A percentile compares a stretch with the other conserved stretches of the same genome.
phyloP scores from a whole-genome alignment of 2,113 vertebrate species.

The Lophochroa leadbeateri region DNA sequence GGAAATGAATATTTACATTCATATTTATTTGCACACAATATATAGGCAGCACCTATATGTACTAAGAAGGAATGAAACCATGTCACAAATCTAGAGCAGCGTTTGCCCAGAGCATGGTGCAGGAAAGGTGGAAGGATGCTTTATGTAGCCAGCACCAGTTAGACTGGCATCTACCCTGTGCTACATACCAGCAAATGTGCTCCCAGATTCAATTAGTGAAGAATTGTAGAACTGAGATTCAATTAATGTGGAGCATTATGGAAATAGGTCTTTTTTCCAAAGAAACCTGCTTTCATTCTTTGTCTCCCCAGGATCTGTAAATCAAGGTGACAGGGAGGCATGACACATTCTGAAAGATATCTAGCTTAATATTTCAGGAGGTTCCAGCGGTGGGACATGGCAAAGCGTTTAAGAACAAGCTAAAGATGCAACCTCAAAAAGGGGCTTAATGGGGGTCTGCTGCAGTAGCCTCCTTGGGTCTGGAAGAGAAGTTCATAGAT shows the following conservation, averaged over 20 bases:
- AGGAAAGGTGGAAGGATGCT: neutral
- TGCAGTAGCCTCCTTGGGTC: neutral
- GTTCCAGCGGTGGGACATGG: neutral
- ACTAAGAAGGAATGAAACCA: neutral
- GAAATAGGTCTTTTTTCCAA: neutral
- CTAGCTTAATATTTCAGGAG: neutral
- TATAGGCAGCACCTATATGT: neutral
- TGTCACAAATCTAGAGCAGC: neutral
- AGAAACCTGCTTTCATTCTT: neutral
- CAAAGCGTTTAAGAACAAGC: neutral
- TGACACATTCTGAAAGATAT: rapidly evolving
- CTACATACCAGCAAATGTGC: neutral
- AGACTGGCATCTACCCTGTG: neutral
- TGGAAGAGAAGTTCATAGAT: neutral
- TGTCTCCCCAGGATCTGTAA: neutral
- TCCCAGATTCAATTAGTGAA: neutral
- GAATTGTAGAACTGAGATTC: neutral
- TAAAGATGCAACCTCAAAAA: neutral
- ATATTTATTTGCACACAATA: neutral
- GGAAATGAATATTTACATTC: neutral
- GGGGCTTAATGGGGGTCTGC: neutral
- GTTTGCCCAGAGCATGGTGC: neutral
- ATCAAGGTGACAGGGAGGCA: neutral
- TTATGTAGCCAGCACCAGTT: neutral
- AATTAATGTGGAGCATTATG: neutral